Base-by-base conservation (phyloP, 2,888 invertebrate species). In the Vannuccia rotundouncinata region DNA sequence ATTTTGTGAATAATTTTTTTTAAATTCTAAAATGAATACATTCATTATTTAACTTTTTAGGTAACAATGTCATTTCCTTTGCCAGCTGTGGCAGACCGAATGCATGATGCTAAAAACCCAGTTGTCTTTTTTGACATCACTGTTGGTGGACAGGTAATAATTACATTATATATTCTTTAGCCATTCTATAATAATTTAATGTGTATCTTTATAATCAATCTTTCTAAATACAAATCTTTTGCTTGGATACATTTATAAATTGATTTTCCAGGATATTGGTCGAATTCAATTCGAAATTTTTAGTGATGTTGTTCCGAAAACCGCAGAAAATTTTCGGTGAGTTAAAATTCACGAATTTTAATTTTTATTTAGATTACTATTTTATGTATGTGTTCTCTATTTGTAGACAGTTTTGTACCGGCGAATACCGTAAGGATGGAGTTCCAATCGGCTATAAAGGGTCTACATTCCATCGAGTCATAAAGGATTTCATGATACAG, bases 401-500 rank as follows among this genome's bases (percentile, higher is more conserved):
- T 84, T 84, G 5, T 83, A 91, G 97, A 81, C 97, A 99, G 88
- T 95, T 99, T 87, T 99, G 99, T 86, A 99, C 98, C 0, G 99
- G 99, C 13, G 99, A 99, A 89, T 94, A 93, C 86, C 91, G 94
- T 85, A 93, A 93, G 86, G 98, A 99, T 89, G 95, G 95, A 13
- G 95, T 97, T 0, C 95, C 99, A 0, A 91, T 95, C 77, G 98
- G 98, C 0, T 99, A 93, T 88, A 99, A 99, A 89, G 95, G 95
- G 77, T 93, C 94, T 0, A 93, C 93, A 85, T 99, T 99, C 88
- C 99, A 99, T 88, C 91, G 98, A 87, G 96, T 99, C 31, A 99
- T 99, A 84, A 99, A 99, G 89, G 99, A 99, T 89, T 99, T 99
- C 86, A 99, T 99, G 99, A 96, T 99, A 84, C 99, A 99, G 90